Percentiles rank a stretch among this genome's conserved stretches.
These are phyloP conservation scores for Ochotona princeps DNA, from an alignment of 2,113 vertebrate species.

Conservation along the genomic window DNA sequence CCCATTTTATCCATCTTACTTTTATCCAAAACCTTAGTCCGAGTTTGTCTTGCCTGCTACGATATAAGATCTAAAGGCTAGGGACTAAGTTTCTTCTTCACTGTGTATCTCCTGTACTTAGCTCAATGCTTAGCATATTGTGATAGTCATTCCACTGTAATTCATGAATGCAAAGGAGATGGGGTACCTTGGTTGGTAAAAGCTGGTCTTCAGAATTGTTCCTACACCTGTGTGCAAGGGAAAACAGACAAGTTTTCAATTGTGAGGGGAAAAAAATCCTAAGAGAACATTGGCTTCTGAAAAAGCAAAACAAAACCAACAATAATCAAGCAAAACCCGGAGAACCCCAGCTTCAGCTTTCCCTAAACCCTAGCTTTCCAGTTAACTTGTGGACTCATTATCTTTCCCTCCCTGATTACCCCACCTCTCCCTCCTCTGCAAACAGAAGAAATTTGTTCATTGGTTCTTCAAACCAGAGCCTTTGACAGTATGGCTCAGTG, in stretches of 20 bases:
- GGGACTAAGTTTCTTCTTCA: constrained; percentile 45
- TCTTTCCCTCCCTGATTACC: not conserved
- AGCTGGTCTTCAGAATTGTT: constrained; percentile 30
- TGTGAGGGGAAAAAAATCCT: constrained; percentile 42
- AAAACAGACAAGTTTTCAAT: constrained; percentile 42
- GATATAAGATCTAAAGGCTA: constrained; percentile 14
- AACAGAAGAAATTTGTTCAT: constrained; percentile 7
- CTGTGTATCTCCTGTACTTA: not conserved
- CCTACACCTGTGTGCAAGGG: constrained; percentile 11
- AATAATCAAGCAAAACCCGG: not conserved
- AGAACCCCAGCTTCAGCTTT: constrained; percentile 11
- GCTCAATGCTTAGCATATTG: not conserved
- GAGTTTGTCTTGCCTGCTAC: constrained; percentile 1
- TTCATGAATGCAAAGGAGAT: constrained; percentile 28
- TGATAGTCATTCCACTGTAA: not conserved
- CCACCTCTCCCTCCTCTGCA: not conserved
- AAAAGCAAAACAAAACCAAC: not conserved
- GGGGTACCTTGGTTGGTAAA: constrained; percentile 20
- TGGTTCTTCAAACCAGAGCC: not conserved
- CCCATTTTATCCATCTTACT: constrained; percentile 46
- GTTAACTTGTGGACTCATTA: constrained; percentile 11
- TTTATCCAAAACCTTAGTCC: not conserved
- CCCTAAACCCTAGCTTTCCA: not conserved
- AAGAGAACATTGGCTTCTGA: constrained; percentile 25
- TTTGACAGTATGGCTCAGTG: not conserved